Evolutionary conservation across 2,113 vertebrate species (phyloP).

Genomic region (Alosa alosa): DNA sequence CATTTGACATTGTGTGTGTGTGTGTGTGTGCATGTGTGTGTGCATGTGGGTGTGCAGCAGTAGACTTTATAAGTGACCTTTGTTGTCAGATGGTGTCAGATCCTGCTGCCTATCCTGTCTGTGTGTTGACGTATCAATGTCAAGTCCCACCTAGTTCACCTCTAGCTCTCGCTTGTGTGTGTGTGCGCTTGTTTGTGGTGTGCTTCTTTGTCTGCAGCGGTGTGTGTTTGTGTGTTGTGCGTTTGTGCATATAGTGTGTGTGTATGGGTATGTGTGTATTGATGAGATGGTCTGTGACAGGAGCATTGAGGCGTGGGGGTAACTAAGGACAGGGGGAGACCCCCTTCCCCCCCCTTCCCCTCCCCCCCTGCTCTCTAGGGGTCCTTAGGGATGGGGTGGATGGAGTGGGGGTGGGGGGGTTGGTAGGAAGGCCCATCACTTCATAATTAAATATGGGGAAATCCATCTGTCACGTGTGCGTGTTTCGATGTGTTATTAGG

Average conservation of each 20-base stretch:
- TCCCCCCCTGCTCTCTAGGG: not conserved
- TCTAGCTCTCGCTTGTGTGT: not conserved
- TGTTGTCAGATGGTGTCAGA: not conserved
- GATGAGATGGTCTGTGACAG: not conserved
- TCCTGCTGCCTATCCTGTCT: not conserved
- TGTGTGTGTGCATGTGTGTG: not conserved
- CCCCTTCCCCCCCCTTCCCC: not conserved
- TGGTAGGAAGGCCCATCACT: not conserved
- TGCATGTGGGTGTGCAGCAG: not conserved
- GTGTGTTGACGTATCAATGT: not conserved
- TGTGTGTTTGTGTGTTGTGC: not conserved
- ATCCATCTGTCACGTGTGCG: conserved; percentile 1
- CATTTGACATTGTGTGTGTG: not conserved
- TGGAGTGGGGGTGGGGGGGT: not conserved
- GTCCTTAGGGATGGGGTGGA: not conserved
- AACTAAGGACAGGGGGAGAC: not conserved
- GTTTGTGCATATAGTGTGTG: not conserved
- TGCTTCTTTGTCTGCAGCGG: not conserved
- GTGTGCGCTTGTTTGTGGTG: not conserved
- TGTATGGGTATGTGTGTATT: not conserved
- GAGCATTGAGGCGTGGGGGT: not conserved
- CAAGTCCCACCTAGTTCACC: not conserved
- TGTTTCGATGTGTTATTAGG: not conserved
- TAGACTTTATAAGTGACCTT: not conserved
- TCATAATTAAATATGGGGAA: conserved; percentile 6